phyloP scores from a whole-genome alignment of 2,797 vertebrate genomes.

The Poecile montanus region DNA sequence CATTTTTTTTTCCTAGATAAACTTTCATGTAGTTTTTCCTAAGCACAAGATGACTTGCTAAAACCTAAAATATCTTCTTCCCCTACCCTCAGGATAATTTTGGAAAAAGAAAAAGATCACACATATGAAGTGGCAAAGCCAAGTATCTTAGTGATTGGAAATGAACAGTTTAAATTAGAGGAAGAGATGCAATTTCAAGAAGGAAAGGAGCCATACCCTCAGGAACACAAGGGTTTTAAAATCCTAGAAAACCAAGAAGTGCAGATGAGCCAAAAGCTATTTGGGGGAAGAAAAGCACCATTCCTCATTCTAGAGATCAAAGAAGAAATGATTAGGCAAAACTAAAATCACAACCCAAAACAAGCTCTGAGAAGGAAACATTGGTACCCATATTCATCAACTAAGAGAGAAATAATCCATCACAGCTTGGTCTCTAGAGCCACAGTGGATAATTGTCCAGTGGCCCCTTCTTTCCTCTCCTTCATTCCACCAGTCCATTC shows the following conservation, averaged over 20 bases:
- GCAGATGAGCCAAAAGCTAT: not conserved
- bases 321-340: not conserved
- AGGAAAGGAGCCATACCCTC: not conserved
- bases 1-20: not conserved
- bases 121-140: not conserved
- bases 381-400: not conserved
- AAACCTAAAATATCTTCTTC: not conserved
- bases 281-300: not conserved
- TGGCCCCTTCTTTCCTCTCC: not conserved
- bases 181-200: not conserved
- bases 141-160: not conserved
- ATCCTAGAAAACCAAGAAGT: not conserved
- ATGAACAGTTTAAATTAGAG: slow-evolving; percentile 2
- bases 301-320: not conserved
- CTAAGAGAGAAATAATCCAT: not conserved
- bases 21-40: not conserved
- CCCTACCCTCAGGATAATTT: not conserved
- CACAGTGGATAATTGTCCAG: not conserved
- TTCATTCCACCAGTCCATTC: not conserved
- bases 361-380: not conserved
- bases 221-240: not conserved
- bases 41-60: not conserved
- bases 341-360: not conserved
- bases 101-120: not conserved
- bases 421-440: not conserved